Base-by-base conservation (phyloP, 2,888 invertebrate genomes). In the Anarsia innoxiella region DNA sequence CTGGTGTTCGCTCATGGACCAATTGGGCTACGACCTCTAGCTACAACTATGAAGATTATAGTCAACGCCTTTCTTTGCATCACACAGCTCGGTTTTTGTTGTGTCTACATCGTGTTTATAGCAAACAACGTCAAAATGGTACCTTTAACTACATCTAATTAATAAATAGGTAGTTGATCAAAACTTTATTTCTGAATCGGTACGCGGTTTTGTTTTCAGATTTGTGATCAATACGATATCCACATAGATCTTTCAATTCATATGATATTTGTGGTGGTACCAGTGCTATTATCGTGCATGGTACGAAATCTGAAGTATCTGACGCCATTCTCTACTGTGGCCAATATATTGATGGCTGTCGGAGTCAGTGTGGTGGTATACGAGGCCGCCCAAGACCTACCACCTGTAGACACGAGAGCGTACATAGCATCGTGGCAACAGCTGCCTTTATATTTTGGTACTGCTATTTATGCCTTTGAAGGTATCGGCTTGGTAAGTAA, bases 51-150 rank as follows among this genome's bases (percentile, higher is more conserved):
- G 87, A 90, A 90, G 78, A 86, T 83, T 19, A 56, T 90, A 39
- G 94, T 97, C 43, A 95, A 97, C 74, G 59, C 89, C 9, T 97
- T 97, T 79, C 89, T 99, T 37, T 94, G 96, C 70, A 86, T 97
- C 39, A 98, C 98, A n/a, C 99, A 99, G 79, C 86, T 99, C 43
- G 99, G 99, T 42, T 98, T 99, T 82, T 99, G 99, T 75, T 97
- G 97, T 71, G 94, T 98, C 15, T 99, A 99, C 77, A 93, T 97
- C 58, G 94, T 98, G 11, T 98, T 98, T 71, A 93, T 98, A 49
- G 92, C 96, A 8, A 90, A 91, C 44, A 97, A 95, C 69, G 69
- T 95, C 42, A 88, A 93, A 73, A 89, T 92, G 89, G 93, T 93
- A 44, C 59, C 62, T 53, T 12, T n/a, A 12, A 25, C 19, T n/a